A percentile compares a stretch with the other conserved stretches of the same genome.
Conservation (phyloP, 92 coral and sea anemone genomes). For the Paramuricea clavata region DNA sequence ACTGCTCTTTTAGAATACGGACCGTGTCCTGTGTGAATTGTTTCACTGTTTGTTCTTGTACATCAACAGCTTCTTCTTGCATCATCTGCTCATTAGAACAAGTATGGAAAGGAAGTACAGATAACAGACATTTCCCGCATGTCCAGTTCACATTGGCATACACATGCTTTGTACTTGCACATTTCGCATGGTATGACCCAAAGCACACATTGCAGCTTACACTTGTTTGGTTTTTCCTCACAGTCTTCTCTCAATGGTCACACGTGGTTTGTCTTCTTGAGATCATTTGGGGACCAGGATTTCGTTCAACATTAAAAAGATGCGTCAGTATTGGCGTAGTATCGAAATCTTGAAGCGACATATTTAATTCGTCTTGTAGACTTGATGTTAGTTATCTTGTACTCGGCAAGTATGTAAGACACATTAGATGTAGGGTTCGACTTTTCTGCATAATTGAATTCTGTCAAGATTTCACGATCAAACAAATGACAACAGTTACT, state of each 20-base stretch:
- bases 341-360: background rate
- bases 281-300: background rate
- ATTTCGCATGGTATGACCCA: constrained; percentile 50
- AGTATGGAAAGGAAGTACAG: constrained; percentile 38
- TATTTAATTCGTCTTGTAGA: background rate
- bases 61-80: background rate
- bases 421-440: no score
- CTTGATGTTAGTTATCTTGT: no score
- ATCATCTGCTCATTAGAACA: constrained; percentile 42
- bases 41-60: background rate
- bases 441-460: no score
- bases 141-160: constrained; percentile 34
- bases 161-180: constrained; percentile 38
- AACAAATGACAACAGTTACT: no score
- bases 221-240: constrained; percentile 50
- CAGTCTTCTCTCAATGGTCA: constrained; percentile 46
- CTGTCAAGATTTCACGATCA: no score
- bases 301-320: constrained; percentile 14
- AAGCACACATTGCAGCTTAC: constrained; percentile 33
- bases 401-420: no score
- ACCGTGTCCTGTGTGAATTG: constrained; percentile 2
- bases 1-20: constrained; percentile 28
- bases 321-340: constrained; percentile 10
- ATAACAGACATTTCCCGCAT: constrained; percentile 44
- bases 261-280: background rate